These are phyloP conservation scores for Myripristis murdjan DNA, from an alignment of 2,797 vertebrate genomes.

Conservation along the genomic window DNA sequence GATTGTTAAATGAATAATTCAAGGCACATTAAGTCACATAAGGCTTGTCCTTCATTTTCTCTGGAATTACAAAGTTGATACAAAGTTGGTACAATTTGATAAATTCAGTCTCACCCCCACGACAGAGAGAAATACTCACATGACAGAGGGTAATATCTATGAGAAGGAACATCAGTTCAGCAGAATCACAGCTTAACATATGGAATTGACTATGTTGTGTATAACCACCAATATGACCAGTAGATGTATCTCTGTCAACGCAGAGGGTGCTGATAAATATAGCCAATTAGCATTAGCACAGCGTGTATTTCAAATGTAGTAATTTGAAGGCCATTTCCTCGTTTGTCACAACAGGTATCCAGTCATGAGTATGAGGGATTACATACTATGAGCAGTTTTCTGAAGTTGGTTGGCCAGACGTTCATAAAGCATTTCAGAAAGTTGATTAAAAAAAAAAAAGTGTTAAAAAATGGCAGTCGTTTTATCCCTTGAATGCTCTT, in stretches of 20 bases:
- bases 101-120: slow-evolving; percentile 30
- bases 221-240: slow-evolving; percentile 1
- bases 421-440: slow-evolving; percentile 34
- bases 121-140: slow-evolving; percentile 10
- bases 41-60: slow-evolving; percentile 75
- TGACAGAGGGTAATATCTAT: slow-evolving; percentile 11
- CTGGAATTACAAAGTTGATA: slow-evolving; percentile 46
- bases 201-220: slow-evolving; percentile 25
- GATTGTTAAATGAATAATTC: slow-evolving; percentile 56
- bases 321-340: slow-evolving; percentile 13
- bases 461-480: slow-evolving; percentile 21
- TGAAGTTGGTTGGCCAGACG: slow-evolving; percentile 13
- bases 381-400: not conserved
- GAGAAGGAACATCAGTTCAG: slow-evolving; percentile 19
- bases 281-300: slow-evolving; percentile 24
- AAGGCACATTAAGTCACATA: slow-evolving; percentile 83
- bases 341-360: slow-evolving; percentile 20
- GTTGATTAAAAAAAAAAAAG: slow-evolving; percentile 17
- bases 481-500: slow-evolving; percentile 48
- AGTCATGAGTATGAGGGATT: slow-evolving; percentile 5
- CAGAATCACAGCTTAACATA: slow-evolving; percentile 1
- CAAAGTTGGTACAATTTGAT: no score
- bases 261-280: slow-evolving; percentile 20
- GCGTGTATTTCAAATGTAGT: not conserved
- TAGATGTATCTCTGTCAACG: not conserved